Evolutionary conservation across 1,140 invertebrate genomes (phyloP).

Genomic region (Lepidotrigona ventralis): DNA sequence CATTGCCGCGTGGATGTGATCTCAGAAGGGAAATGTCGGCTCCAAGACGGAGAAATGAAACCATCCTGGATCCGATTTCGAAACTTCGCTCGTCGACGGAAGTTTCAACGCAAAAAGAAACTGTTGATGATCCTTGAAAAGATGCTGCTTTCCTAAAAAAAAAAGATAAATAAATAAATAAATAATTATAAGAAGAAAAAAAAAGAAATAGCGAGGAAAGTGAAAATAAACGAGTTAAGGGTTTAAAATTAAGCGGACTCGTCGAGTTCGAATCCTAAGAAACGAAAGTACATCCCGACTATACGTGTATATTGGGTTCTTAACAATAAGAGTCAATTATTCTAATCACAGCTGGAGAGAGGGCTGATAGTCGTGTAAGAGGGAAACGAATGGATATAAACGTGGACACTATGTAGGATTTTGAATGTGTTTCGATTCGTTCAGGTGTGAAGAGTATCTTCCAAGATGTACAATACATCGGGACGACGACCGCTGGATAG

Average conservation of each 20-base stretch:
- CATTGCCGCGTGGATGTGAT: not conserved
- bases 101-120: not conserved
- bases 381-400: constrained; percentile 49
- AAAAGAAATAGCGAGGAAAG: not conserved
- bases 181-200: not conserved
- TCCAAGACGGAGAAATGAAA: not conserved
- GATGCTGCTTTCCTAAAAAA: not conserved
- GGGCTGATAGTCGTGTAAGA: constrained; percentile 30
- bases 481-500: constrained; percentile 49
- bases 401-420: constrained; percentile 52
- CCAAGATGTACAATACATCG: constrained; percentile 63
- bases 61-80: not conserved
- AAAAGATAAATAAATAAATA: not conserved
- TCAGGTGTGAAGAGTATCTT: constrained; percentile 63
- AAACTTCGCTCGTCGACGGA: not conserved
- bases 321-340: constrained; percentile 64
- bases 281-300: constrained; percentile 58
- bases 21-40: not conserved
- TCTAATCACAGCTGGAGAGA: constrained; percentile 45
- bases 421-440: constrained; percentile 65
- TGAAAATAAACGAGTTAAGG: not conserved
- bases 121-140: not conserved
- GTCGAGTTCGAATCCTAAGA: not conserved
- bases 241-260: constrained; percentile 12
- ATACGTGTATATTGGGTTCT: constrained; percentile 55